These are phyloP conservation scores for Pseudomugil tenellus DNA, from an alignment of 2,797 vertebrate genomes.

Conservation along the genomic window DNA sequence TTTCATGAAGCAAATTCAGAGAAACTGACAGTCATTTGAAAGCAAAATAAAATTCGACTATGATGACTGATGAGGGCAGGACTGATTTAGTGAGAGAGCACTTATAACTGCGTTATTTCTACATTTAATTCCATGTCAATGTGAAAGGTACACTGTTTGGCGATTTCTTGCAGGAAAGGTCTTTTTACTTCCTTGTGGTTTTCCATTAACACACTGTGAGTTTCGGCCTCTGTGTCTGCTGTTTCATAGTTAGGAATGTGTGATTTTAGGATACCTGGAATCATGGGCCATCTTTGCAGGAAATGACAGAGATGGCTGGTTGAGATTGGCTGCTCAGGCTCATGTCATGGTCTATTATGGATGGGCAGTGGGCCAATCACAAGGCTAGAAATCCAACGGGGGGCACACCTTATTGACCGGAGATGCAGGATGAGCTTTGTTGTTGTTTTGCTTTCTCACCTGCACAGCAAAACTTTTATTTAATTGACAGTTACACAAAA, in stretches of 20 bases:
- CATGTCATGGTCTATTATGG: conserved; percentile 76
- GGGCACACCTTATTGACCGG: conserved; percentile 56
- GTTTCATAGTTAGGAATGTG: conserved; percentile 62
- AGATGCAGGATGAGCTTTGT: conserved; percentile 14
- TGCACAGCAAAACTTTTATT: not conserved
- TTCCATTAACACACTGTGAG: conserved; percentile 18
- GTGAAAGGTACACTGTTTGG: not conserved
- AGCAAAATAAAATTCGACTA: too few species aligned
- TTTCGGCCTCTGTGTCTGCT: conserved; percentile 21
- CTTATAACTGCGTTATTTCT: not conserved
- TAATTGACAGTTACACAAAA: too few species aligned
- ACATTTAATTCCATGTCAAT: not conserved
- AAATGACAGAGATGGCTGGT: conserved; percentile 80
- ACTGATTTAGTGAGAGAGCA: not conserved
- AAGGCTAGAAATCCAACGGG: conserved; percentile 39
- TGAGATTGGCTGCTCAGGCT: conserved; percentile 72
- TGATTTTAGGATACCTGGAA: conserved; percentile 75
- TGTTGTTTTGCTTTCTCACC: not conserved
- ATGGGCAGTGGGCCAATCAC: conserved; percentile 67
- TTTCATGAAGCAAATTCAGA: not conserved
- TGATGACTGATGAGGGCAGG: too few species aligned
- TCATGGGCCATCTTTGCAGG: conserved; percentile 77
- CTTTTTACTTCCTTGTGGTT: not conserved
- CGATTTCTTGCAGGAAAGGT: not conserved
- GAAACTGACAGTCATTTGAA: too few species aligned